A percentile compares a stretch with the other conserved stretches of the same genome.
Evolutionary conservation across 2,797 vertebrate genomes (phyloP).

Genomic region (Micrastur ruficollis): DNA sequence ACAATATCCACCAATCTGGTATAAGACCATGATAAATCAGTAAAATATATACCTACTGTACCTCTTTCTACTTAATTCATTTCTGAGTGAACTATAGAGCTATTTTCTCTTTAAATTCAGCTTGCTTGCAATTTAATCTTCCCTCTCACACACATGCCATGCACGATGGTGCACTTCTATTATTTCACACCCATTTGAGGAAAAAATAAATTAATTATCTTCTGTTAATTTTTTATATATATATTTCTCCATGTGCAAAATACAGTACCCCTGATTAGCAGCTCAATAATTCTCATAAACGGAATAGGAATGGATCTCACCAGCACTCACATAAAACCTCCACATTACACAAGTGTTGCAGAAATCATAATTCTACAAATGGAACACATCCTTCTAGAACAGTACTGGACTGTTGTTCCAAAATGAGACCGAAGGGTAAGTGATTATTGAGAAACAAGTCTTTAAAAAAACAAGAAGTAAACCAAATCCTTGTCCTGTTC

Average conservation of each 20-base stretch:
- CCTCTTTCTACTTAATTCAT: not conserved
- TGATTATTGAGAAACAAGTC: not conserved
- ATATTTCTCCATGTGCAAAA: not conserved
- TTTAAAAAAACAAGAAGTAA: not conserved
- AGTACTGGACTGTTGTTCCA: not conserved
- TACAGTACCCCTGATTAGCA: not conserved
- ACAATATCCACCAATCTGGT: not conserved
- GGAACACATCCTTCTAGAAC: not conserved
- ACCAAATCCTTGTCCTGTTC: not conserved
- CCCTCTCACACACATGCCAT: not conserved
- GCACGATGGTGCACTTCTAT: not conserved
- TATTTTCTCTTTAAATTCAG: not conserved
- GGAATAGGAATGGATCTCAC: not conserved
- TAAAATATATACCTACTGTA: not conserved
- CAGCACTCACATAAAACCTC: not conserved
- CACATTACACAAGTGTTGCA: not conserved
- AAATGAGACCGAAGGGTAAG: not conserved
- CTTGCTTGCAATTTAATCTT: not conserved
- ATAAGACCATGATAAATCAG: not conserved
- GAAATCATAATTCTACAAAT: not conserved
- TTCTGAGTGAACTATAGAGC: not conserved
- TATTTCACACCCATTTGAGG: not conserved
- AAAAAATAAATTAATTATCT: not conserved
- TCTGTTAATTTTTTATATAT: not conserved
- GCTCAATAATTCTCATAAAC: not conserved